Evolutionary conservation across 2,113 vertebrate species (phyloP), one percentile per base, ranked within the genome.

Genomic region (Phyllopteryx taeniolatus): DNA sequence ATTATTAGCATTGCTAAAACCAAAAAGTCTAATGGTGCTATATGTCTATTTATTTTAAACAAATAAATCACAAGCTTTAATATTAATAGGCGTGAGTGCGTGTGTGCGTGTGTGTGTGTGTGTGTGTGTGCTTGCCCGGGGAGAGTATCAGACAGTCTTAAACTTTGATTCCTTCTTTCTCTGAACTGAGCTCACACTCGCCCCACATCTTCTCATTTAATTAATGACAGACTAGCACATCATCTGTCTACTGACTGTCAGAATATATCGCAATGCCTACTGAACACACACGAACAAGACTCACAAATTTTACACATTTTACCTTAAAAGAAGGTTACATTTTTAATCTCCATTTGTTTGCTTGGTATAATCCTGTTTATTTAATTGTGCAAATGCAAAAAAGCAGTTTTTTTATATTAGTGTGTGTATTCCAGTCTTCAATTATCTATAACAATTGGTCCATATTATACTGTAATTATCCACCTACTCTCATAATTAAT

Each of bases 211-310:
- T 74, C 68, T 69, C 63, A 39, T 91, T 87, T 86, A 89, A 88
- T 88, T 90, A 85, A 84, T 77, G 79, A 82, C 76, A 59, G 81
- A 79, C 89, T 82, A 85, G 83, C 70, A 79, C 53, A 80, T 79
- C 59, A 83, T 73, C 73, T 63, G 49, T 77, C 76, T 62, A 46
- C 78, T 85, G 82, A 84, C 71, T 75, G 77, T 74, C 77, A 80
- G 14, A 73, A 81, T 82, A 74, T 61, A 70, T 17, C 61, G 56
- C 15, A 27, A 39, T 43, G n/a, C 19, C 19, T 12, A n/a, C 62
- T 44, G 35, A 63, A 67, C 42, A 17, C 43, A 46, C 39, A 57
- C 53, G 53, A 5, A 44, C 51, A 74, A 74, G 46, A 67, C 33
- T 12, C 43, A 49, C 51, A 64, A 22, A 75, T 65, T 67, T 68